phyloP scores from a whole-genome alignment of 2,113 vertebrate species.

The Microcebus ravelobensis region DNA sequence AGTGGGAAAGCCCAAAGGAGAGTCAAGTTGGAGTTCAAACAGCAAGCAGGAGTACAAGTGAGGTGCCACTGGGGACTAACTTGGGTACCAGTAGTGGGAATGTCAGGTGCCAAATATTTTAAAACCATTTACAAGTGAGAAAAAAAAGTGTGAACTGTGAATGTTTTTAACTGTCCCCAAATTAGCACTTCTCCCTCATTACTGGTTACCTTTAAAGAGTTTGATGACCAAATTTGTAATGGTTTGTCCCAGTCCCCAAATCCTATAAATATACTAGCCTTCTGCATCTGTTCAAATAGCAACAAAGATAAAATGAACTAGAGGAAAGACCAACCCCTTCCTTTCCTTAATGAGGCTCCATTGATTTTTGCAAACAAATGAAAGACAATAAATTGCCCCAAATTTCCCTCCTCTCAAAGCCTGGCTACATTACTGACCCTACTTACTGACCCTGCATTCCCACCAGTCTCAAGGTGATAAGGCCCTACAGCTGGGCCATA shows the following conservation, averaged over 20 bases:
- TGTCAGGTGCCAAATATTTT: background rate
- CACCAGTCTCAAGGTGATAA: slow-evolving; percentile 66
- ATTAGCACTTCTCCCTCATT: slow-evolving; percentile 49
- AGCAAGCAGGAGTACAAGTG: background rate
- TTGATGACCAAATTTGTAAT: slow-evolving; percentile 77
- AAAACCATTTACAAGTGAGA: background rate
- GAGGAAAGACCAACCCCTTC: slow-evolving; percentile 75
- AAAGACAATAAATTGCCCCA: slow-evolving; percentile 80
- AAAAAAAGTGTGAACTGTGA: background rate
- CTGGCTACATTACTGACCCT: slow-evolving; percentile 68
- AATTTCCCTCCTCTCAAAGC: slow-evolving; percentile 58
- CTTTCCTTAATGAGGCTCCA: slow-evolving; percentile 81
- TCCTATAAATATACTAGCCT: slow-evolving; percentile 70
- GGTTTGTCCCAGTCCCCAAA: slow-evolving; percentile 75
- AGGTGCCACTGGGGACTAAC: background rate
- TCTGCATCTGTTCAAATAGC: slow-evolving; percentile 84
- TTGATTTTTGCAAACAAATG: slow-evolving; percentile 80
- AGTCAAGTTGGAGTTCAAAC: background rate
- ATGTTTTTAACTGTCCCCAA: background rate
- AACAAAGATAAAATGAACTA: slow-evolving; percentile 74
- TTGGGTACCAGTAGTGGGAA: background rate
- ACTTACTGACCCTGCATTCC: slow-evolving; percentile 69
- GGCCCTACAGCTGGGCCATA: slow-evolving; percentile 75
- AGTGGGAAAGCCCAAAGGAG: background rate
- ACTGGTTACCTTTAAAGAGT: slow-evolving; percentile 66